Base-by-base conservation (phyloP, 92 coral and sea anemone species). In the Nematostella vectensis region DNA sequence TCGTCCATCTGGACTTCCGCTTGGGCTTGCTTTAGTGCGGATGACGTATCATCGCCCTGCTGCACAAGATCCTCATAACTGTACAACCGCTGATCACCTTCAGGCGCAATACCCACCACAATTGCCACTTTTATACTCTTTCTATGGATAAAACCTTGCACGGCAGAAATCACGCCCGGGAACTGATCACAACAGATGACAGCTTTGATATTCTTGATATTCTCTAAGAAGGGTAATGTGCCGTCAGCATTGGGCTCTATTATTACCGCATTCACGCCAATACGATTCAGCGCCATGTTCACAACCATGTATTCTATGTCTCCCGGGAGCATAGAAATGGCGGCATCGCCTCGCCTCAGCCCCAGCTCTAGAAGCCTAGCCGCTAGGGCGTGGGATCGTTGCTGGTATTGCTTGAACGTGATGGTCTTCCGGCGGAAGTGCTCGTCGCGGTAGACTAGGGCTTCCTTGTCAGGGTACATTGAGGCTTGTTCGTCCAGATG, bases 301-400 rank as follows among this genome's bases (percentile, higher is more conserved):
- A 55, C 29, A 19, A 74, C 16, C 19, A 48, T 40, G 31, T 58
- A 66, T 62, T 74, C 81, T 16, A 66, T 11, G 56, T 58, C n/a
- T 4, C 47, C 40, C 9, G 81, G 73, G 2, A 59, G 29, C 53
- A 74, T 28, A 3, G 59, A 22, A n/a, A 62, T 54, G 23, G 59
- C 81, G 28, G 53, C 59, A 18, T 74, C 74, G 9, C 81, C 81
- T 28, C 57, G 68, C 20, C 25, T 62, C 63, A 67, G 68, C 37
- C 74, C 81, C 13, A 40, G 49, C 31, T 48, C 61, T 11, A 53
- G 40, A 16, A 66, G 56, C 1, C 58, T 48, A 3, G 69, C 63
- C 13, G 81, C 81, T n/a, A 67, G 55, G 31, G 50, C 23, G 52
- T 56, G 59, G 59, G 81, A 66, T 26, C 43, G 50, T 28, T 24